These are phyloP conservation scores for Hucho hucho DNA, from an alignment of 2,113 vertebrate species.

Conservation along the genomic window DNA sequence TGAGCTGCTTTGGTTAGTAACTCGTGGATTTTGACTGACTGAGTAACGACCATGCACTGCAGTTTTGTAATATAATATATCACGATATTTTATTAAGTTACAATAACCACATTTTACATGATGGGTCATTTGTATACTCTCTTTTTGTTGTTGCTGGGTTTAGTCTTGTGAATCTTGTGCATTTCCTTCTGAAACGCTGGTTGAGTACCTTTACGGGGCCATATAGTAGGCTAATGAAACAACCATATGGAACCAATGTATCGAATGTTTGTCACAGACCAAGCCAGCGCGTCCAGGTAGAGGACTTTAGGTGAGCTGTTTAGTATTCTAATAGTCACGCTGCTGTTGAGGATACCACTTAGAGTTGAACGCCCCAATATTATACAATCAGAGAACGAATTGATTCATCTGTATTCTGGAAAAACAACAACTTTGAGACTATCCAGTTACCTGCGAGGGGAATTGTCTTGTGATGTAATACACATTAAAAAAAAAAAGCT, in stretches of 20 bases:
- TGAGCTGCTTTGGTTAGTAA: conserved; percentile 74
- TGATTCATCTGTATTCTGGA: conserved; percentile 11
- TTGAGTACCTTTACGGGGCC: conserved; percentile 20
- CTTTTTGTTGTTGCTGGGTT: conserved; percentile 31
- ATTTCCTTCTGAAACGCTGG: conserved; percentile 6
- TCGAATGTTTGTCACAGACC: conserved; percentile 49
- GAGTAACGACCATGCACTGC: conserved; percentile 51
- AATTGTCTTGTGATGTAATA: background rate
- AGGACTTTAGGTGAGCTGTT: conserved; percentile 59
- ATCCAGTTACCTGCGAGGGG: background rate
- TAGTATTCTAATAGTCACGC: conserved; percentile 55
- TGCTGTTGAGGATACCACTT: conserved; percentile 42
- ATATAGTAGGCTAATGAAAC: conserved; percentile 18
- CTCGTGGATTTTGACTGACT: conserved; percentile 60
- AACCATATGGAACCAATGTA: conserved; percentile 52
- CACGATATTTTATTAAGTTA: conserved; percentile 15
- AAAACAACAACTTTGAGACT: background rate
- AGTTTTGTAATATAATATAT: conserved; percentile 40
- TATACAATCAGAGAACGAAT: background rate
- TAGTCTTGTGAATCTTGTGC: conserved; percentile 16
- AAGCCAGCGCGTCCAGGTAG: conserved; percentile 59
- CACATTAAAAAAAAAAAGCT: too few species aligned
- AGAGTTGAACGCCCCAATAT: conserved; percentile 18
- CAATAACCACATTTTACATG: conserved; percentile 9
- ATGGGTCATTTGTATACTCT: conserved; percentile 41